Conservation (phyloP, 1,140 invertebrate species). For the Drosophila arawakana region DNA sequence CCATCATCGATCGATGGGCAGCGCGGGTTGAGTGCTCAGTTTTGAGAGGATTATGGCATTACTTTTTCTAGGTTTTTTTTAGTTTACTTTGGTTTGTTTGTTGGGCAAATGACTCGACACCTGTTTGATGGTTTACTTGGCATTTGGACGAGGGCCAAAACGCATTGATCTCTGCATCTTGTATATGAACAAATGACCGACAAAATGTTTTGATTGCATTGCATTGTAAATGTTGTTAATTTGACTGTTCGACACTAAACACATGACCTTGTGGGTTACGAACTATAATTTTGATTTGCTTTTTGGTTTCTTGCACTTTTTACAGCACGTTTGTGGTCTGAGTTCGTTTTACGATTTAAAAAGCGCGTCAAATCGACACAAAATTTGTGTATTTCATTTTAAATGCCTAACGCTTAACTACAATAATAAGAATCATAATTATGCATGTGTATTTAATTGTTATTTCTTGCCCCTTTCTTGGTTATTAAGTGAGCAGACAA, state of each 20-base stretch:
- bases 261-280: background rate
- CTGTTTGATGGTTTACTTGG: constrained; percentile 34
- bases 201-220: constrained; percentile 8
- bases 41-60: constrained; percentile 24
- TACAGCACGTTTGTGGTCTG: constrained; percentile 25
- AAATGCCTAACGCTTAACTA: constrained; percentile 47
- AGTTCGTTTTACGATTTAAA: constrained; percentile 29
- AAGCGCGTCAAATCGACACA: constrained; percentile 43
- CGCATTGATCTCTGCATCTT: constrained; percentile 48
- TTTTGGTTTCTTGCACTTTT: constrained; percentile 37
- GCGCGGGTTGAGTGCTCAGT: background rate
- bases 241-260: constrained; percentile 44
- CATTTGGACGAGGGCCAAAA: constrained; percentile 44
- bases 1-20: constrained; percentile 51
- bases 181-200: constrained; percentile 37
- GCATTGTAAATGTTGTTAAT: constrained; percentile 58
- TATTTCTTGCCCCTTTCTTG: background rate
- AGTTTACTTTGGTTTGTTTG: constrained; percentile 5
- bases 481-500: constrained; percentile 7
- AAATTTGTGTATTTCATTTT: constrained; percentile 60
- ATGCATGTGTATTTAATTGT: constrained; percentile 48
- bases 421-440: constrained; percentile 1
- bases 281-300: too few relatives aligned
- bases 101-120: background rate
- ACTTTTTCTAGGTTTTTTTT: constrained; percentile 5